Percentiles rank a stretch among this genome's conserved stretches.
Evolutionary conservation across 2,797 vertebrate genomes (phyloP).

Genomic region (Heliangelus exortis): DNA sequence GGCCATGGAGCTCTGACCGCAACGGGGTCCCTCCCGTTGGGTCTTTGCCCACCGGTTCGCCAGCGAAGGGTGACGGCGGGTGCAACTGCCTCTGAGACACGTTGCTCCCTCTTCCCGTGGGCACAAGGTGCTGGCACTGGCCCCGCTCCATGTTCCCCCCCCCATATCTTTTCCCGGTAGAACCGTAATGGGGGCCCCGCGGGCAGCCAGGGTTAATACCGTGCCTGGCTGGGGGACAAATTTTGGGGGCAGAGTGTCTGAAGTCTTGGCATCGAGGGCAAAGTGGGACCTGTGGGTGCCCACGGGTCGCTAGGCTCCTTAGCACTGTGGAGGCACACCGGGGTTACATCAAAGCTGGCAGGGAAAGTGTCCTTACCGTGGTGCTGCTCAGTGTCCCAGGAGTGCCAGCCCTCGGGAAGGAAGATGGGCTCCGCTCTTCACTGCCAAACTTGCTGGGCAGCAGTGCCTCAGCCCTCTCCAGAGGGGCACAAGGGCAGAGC

Average conservation of each 20-base stretch:
- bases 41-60: background rate
- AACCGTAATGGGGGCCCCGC: background rate
- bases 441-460: background rate
- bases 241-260: background rate
- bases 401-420: background rate
- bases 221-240: background rate
- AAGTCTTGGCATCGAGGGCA: background rate
- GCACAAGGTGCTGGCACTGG: background rate
- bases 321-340: background rate
- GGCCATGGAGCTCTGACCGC: background rate
- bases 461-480: background rate
- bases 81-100: background rate
- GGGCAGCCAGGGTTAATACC: background rate
- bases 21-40: too few relatives aligned
- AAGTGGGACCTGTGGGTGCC: too few relatives aligned
- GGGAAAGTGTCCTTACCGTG: slow-evolving; percentile 36
- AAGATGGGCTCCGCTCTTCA: background rate
- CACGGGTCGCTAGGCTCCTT: background rate
- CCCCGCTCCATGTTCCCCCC: too few relatives aligned
- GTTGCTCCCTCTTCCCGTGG: background rate
- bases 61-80: background rate
- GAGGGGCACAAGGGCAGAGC: background rate
- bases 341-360: background rate
- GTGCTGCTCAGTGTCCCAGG: background rate
- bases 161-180: too few relatives aligned